Conservation (phyloP, 2,797 vertebrate genomes). For the Oreochromis mossambicus region DNA sequence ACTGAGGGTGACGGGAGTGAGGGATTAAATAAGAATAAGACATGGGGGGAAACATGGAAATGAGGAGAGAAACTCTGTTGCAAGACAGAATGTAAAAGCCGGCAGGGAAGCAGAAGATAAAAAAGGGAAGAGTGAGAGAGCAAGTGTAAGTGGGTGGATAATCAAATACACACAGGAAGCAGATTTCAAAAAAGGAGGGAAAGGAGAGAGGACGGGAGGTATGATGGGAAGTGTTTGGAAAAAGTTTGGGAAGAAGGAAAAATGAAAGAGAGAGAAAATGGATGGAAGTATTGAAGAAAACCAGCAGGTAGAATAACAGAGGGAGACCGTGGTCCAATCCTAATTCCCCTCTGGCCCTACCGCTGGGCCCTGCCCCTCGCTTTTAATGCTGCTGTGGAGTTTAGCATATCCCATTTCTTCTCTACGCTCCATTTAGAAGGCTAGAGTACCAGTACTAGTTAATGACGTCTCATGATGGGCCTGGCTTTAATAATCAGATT, state of each 20-base stretch:
- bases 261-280: not conserved
- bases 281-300: not conserved
- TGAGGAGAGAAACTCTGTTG: not conserved
- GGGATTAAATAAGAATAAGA: not conserved
- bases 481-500: not conserved
- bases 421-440: not conserved
- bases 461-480: not conserved
- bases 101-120: not conserved
- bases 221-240: not conserved
- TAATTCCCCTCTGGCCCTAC: not conserved
- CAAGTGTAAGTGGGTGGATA: not conserved
- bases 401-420: not conserved
- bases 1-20: not conserved
- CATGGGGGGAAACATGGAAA: not conserved
- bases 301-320: not conserved
- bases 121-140: not conserved
- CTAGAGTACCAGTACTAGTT: not conserved
- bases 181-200: not conserved
- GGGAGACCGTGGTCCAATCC: not conserved
- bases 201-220: not conserved
- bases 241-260: not conserved
- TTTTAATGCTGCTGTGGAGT: not conserved
- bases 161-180: not conserved
- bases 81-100: not conserved
- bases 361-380: not conserved